These are phyloP conservation scores for Henricia sp. DNA, from an alignment of 53 echinoderm and acorn worm genomes.

Conservation along the genomic window DNA sequence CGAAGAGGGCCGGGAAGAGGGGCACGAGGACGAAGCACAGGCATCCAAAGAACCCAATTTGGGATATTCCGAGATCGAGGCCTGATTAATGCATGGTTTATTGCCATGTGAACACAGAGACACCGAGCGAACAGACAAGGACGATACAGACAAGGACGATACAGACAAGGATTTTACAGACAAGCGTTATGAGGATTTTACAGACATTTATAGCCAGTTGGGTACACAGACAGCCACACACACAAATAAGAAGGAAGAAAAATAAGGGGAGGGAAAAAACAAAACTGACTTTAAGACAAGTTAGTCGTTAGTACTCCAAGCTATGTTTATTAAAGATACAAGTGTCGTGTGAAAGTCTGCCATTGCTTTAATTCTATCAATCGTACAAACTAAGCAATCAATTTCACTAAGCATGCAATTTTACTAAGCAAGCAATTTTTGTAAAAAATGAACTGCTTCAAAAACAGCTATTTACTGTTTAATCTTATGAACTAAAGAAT, in stretches of 20 bases:
- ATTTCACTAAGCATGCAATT: too few species aligned
- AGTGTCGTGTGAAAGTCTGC: neutral
- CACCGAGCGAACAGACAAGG: neutral
- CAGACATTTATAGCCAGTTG: slow-evolving; percentile 17
- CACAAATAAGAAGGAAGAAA: neutral
- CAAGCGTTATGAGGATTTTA: too few species aligned
- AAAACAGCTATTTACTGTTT: too few species aligned
- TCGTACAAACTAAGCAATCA: too few species aligned
- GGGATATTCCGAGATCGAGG: slow-evolving; percentile 68
- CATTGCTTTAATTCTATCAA: neutral
- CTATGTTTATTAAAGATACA: neutral
- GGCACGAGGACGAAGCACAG: slow-evolving; percentile 49
- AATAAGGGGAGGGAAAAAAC: too few species aligned
- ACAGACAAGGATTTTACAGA: too few species aligned
- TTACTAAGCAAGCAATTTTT: too few species aligned
- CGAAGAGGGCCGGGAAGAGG: slow-evolving; percentile 65
- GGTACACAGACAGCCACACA: slow-evolving; percentile 21
- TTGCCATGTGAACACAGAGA: neutral
- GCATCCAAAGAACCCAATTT: slow-evolving; percentile 63
- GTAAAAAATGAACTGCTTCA: too few species aligned
- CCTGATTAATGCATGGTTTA: slow-evolving; percentile 24
- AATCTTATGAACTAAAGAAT: neutral
- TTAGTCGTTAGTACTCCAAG: slow-evolving; percentile 22
- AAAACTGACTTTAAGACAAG: slow-evolving; percentile 6
- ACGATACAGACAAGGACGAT: too few species aligned